Evolutionary conservation across 2,113 vertebrate genomes (phyloP).

Genomic region (Seriola aureovittata): DNA sequence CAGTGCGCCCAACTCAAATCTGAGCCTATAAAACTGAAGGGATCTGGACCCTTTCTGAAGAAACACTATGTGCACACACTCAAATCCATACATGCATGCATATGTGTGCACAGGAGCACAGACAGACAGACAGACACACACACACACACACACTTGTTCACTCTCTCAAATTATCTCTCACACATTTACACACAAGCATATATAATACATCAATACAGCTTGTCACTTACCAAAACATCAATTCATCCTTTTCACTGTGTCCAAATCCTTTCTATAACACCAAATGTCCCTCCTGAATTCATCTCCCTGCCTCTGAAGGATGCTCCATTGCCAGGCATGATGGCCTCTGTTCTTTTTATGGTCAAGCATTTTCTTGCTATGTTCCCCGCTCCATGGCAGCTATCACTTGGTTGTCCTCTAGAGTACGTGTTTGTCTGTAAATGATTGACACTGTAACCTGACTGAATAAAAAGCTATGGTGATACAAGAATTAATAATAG

Average conservation of each 20-base stretch:
- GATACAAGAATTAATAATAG: constrained; percentile 10
- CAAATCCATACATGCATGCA: constrained; percentile 27
- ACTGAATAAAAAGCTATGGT: constrained; percentile 10
- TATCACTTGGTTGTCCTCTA: constrained; percentile 26
- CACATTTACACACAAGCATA: constrained; percentile 16
- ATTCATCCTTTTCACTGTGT: constrained; percentile 45
- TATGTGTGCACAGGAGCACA: constrained; percentile 11
- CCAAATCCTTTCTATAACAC: constrained; percentile 44
- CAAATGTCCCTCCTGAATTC: constrained; percentile 29
- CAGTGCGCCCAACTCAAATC: no score
- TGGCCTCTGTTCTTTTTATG: constrained; percentile 54
- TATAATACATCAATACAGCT: constrained; percentile 31
- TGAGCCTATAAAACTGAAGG: no score
- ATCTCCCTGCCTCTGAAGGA: constrained; percentile 27
- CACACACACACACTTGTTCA: background rate
- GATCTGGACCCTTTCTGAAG: no score
- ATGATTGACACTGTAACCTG: background rate
- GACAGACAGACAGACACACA: constrained; percentile 19
- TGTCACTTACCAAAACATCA: constrained; percentile 55
- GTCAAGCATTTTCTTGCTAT: constrained; percentile 37
- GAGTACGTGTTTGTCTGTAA: background rate
- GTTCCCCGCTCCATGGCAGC: constrained; percentile 23
- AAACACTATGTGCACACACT: background rate
- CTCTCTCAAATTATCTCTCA: background rate
- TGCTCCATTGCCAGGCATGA: constrained; percentile 14